Evolutionary conservation across 2,888 invertebrate species (phyloP).

Genomic region (Tetheella fluctuosa): DNA sequence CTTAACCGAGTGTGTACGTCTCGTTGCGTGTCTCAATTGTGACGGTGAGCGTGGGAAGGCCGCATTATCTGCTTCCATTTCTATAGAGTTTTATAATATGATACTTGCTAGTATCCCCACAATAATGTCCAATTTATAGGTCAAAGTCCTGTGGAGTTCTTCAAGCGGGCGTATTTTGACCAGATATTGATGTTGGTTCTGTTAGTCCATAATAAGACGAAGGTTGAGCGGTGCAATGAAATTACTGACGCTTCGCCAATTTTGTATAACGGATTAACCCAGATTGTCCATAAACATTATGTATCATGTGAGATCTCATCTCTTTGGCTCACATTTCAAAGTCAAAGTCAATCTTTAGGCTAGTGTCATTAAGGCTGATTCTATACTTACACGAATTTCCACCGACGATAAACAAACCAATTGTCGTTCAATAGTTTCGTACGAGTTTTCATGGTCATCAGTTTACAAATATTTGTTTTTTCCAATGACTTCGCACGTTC

Average conservation of each 20-base stretch:
- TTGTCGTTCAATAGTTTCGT: neutral
- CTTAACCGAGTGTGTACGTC: slow-evolving; percentile 15
- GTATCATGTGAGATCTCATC: neutral
- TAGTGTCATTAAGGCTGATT: neutral
- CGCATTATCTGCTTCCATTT: slow-evolving; percentile 51
- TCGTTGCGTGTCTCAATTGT: slow-evolving; percentile 45
- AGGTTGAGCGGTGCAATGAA: too few species aligned
- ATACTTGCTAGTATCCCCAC: slow-evolving; percentile 38
- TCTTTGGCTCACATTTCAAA: neutral
- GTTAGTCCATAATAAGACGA: neutral
- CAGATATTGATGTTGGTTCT: neutral
- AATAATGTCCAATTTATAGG: slow-evolving; percentile 26
- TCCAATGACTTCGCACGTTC: slow-evolving; percentile 31
- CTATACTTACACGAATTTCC: neutral
- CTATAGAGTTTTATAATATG: slow-evolving; percentile 44
- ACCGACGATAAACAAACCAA: neutral
- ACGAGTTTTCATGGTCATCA: slow-evolving; percentile 3
- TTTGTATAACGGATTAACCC: neutral
- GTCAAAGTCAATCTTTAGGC: neutral
- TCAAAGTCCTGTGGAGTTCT: slow-evolving; percentile 22
- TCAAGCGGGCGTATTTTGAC: neutral
- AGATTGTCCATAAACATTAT: neutral
- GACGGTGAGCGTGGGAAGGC: slow-evolving; percentile 59
- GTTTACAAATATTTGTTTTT: slow-evolving; percentile 38
- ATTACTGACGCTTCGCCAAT: neutral